Evolutionary conservation across 1,140 invertebrate genomes (phyloP).

Genomic region (Meloidogyne chitwoodi): DNA sequence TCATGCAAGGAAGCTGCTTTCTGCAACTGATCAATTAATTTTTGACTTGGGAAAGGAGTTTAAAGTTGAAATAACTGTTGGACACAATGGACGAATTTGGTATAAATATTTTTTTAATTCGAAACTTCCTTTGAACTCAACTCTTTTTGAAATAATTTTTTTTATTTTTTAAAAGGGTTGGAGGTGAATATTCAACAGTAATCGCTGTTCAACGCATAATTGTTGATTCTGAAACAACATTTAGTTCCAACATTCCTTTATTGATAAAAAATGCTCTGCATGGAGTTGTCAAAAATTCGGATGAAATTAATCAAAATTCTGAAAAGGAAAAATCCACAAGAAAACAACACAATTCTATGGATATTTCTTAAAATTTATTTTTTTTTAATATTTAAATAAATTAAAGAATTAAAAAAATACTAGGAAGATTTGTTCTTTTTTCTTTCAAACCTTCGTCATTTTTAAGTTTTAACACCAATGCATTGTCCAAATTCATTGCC

Average conservation of each 20-base stretch:
- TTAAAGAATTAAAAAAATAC: too few species aligned
- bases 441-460: too few species aligned
- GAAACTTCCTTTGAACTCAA: background rate
- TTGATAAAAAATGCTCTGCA: conserved; percentile 16
- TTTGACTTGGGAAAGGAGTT: conserved; percentile 23
- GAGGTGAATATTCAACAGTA: background rate
- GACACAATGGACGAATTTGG: conserved; percentile 43
- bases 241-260: conserved; percentile 16
- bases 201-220: conserved; percentile 18
- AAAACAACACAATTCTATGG: background rate
- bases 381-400: too few species aligned
- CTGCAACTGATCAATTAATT: conserved; percentile 27
- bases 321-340: background rate
- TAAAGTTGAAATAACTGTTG: conserved; percentile 40
- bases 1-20: conserved; percentile 29
- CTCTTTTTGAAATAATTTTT: background rate
- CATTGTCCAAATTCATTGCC: too few species aligned
- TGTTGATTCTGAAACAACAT: conserved; percentile 21
- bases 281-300: background rate
- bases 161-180: conserved; percentile 7
- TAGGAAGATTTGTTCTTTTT: too few species aligned
- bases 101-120: background rate
- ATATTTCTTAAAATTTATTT: background rate
- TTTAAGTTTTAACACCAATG: too few species aligned
- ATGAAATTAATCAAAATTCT: too few species aligned